These are phyloP conservation scores for Petrosia ficiformis DNA, from an alignment of 37 sponge, comb jelly and placozoan species.

Conservation along the genomic window DNA sequence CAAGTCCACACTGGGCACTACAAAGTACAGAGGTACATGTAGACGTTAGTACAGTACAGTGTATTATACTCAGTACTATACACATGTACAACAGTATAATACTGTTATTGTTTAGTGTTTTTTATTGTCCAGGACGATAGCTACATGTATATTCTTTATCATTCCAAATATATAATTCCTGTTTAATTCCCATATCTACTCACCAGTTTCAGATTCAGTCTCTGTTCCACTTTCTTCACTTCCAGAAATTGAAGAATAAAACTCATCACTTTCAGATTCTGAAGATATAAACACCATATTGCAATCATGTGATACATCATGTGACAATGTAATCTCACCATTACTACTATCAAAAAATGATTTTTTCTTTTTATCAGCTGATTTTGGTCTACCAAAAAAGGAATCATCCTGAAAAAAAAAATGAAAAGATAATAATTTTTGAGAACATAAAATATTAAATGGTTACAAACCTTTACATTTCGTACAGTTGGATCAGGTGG, in stretches of 20 bases:
- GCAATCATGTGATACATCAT: too few relatives aligned
- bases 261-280: conserved; percentile 45
- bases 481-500: conserved; percentile 88
- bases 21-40: too few relatives aligned
- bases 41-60: too few relatives aligned
- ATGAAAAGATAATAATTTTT: background rate
- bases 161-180: too few relatives aligned
- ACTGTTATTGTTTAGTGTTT: too few relatives aligned
- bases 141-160: too few relatives aligned
- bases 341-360: background rate
- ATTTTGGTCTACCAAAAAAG: conserved; percentile 12
- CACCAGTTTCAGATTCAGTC: conserved; percentile 21
- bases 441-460: background rate
- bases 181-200: background rate
- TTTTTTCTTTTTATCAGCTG: conserved; percentile 42
- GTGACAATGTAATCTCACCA: background rate
- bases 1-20: too few relatives aligned
- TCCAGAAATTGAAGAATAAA: conserved; percentile 65
- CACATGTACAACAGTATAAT: too few relatives aligned
- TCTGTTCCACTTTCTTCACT: conserved; percentile 67
- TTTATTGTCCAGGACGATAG: too few relatives aligned
- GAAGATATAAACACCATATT: too few relatives aligned
- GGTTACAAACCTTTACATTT: conserved; percentile 65
- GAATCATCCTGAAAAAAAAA: conserved; percentile 2
- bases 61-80: too few relatives aligned